These are phyloP conservation scores for Branchipolynoe longqiensis DNA, from an alignment of 2,888 invertebrate species.

Conservation along the genomic window DNA sequence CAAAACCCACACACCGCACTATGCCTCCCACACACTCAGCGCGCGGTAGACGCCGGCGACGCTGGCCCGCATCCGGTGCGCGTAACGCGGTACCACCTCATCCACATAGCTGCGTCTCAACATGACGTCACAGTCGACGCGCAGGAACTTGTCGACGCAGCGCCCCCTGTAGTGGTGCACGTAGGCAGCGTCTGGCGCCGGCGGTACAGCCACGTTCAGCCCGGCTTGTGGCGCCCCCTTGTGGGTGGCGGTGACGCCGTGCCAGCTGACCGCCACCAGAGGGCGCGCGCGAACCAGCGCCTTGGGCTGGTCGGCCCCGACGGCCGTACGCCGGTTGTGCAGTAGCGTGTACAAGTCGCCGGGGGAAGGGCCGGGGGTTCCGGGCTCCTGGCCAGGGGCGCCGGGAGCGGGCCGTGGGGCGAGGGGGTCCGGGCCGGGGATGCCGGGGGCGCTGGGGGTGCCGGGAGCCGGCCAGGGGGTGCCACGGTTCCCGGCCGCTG, in stretches of 20 bases:
- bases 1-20: no score
- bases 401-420: no score
- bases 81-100: conserved; percentile 19
- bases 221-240: not conserved
- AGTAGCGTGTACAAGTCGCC: not conserved
- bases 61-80: not conserved
- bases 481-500: not conserved
- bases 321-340: conserved; percentile 32
- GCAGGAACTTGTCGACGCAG: conserved; percentile 32
- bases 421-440: no score
- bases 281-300: not conserved
- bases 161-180: conserved; percentile 31
- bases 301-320: conserved; percentile 17
- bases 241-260: not conserved
- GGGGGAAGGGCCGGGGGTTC: no score
- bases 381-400: no score
- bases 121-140: conserved; percentile 28
- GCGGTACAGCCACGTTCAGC: not conserved
- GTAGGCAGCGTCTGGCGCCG: not conserved
- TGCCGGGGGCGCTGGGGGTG: no score
- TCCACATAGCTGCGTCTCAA: not conserved
- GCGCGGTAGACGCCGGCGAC: not conserved
- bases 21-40: conserved; percentile 1
- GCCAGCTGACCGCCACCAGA: conserved; percentile 15
- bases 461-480: no score